Base-by-base conservation (phyloP, 2,888 invertebrate genomes). In the Eristalis pertinax region DNA sequence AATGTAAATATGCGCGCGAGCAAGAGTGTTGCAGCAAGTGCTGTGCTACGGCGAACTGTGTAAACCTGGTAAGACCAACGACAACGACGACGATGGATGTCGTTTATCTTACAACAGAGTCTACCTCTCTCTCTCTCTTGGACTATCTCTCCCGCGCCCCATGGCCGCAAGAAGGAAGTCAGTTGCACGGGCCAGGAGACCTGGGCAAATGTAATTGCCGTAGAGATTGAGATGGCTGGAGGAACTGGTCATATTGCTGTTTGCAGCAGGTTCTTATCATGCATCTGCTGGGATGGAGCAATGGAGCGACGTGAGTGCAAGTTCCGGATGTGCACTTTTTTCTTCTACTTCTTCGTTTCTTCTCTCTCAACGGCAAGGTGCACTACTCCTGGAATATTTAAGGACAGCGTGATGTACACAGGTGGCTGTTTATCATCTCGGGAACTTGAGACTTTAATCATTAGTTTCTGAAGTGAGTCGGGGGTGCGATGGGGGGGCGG, bases 381-480 rank as follows among this genome's bases (percentile, higher is more conserved):
- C 11, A 24, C 29, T 19, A 38, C 22, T 24, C 24, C 29, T 38
- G 70, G 73, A 67, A 80, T 76, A 84, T 80, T 84, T 80, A 81
- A 81, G 68, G 56, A 60, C 41, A 68, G 64, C 68, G 70, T 50
- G 32, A 70, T 82, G 65, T 79, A 86, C 75, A 83, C 83, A 86
- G 86, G 83, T 78, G 86, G 83, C 86, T 83, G 86, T 82, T 79
- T 86, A 86, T 86, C 86, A 83, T 79, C 74, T 73, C 56, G 76
- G 29, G 68, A 19, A 63, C 58, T 74, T 64, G 38, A 75, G 67
- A 65, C 75, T 79, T 69, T 77, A 86, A 86, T 83, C 83, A 75
- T 83, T 83, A 78, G 78, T 72, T 79, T 65, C 43, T 43, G 43
- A 78, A 75, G 67, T 67, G 38, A 43, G 78, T 75, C 69, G 65